These are phyloP conservation scores for Phrixothrix hirtus DNA, from an alignment of 2,888 invertebrate species.

Conservation along the genomic window DNA sequence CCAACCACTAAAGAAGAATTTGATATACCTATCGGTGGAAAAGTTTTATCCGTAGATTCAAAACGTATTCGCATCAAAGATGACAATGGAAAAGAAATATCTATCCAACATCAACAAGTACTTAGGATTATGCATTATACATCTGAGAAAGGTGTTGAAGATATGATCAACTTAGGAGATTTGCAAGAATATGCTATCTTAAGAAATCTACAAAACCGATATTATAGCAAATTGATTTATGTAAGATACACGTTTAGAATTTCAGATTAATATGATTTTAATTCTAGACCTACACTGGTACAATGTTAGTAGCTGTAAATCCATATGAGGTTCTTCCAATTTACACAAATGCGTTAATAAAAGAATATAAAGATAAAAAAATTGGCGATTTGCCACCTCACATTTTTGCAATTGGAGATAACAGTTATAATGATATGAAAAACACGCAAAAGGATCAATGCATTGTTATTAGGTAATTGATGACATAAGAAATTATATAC, in stretches of 20 bases:
- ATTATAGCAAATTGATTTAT: slow-evolving; percentile 86
- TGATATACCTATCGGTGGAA: slow-evolving; percentile 83
- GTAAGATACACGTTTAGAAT: slow-evolving; percentile 62
- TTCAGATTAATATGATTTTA: slow-evolving; percentile 23
- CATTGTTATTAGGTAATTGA: slow-evolving; percentile 86
- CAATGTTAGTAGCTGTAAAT: slow-evolving; percentile 93
- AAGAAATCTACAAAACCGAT: slow-evolving; percentile 86
- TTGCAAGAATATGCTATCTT: slow-evolving; percentile 93
- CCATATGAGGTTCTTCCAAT: slow-evolving; percentile 95
- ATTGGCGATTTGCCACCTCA: slow-evolving; percentile 90
- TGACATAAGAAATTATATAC: too few species aligned
- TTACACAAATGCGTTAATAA: slow-evolving; percentile 87
- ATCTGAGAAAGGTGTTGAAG: slow-evolving; percentile 83
- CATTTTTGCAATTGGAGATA: slow-evolving; percentile 94
- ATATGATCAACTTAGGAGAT: slow-evolving; percentile 95
- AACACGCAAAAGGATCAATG: slow-evolving; percentile 81
- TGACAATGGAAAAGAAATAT: slow-evolving; percentile 79
- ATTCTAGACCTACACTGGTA: slow-evolving; percentile 89
- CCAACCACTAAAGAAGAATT: slow-evolving; percentile 73
- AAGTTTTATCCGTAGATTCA: slow-evolving; percentile 76
- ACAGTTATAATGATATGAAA: slow-evolving; percentile 82
- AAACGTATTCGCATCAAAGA: slow-evolving; percentile 77
- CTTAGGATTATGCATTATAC: slow-evolving; percentile 76
- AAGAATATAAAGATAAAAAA: slow-evolving; percentile 77
- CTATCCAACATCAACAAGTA: slow-evolving; percentile 63